Conservation (phyloP, 2,797 vertebrate species). For the Sus cebifrons region DNA sequence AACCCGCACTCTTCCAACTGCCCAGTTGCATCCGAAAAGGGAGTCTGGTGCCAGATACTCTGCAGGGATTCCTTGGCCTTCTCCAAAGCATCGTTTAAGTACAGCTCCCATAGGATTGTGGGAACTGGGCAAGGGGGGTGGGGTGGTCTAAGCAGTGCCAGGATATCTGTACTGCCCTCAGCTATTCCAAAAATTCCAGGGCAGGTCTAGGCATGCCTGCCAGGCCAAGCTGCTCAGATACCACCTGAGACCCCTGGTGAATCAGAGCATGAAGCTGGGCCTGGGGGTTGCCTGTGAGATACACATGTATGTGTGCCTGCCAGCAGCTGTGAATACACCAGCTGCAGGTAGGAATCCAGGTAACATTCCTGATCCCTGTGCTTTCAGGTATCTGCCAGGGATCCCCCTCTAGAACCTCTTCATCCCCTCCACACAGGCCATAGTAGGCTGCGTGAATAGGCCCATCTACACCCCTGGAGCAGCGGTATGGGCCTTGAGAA, state of each 20-base stretch:
- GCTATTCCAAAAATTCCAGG: slow-evolving; percentile 86
- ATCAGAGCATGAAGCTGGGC: background rate
- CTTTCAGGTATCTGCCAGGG: background rate
- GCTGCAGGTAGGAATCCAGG: background rate
- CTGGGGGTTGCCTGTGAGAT: slow-evolving; percentile 4
- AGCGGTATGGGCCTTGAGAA: background rate
- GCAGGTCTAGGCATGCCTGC: slow-evolving; percentile 86
- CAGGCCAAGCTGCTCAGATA: slow-evolving; percentile 55
- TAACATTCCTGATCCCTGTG: background rate
- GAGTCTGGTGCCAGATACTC: slow-evolving; percentile 21
- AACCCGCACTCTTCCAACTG: slow-evolving; percentile 37
- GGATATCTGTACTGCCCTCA: slow-evolving; percentile 60
- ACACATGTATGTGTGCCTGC: background rate
- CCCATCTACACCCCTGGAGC: background rate
- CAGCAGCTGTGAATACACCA: background rate
- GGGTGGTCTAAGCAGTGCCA: slow-evolving; percentile 48
- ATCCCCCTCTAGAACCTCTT: background rate
- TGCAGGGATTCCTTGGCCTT: background rate
- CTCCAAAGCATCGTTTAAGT: slow-evolving; percentile 14
- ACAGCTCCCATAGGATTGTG: slow-evolving; percentile 5
- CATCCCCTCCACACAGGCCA: background rate
- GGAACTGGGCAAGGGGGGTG: background rate
- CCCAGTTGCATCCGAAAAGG: slow-evolving; percentile 53
- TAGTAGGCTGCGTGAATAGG: background rate
- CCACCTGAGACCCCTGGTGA: slow-evolving; percentile 68